These are phyloP conservation scores for Eupeodes latifasciatus DNA, from an alignment of 2,888 invertebrate genomes.

Conservation along the genomic window DNA sequence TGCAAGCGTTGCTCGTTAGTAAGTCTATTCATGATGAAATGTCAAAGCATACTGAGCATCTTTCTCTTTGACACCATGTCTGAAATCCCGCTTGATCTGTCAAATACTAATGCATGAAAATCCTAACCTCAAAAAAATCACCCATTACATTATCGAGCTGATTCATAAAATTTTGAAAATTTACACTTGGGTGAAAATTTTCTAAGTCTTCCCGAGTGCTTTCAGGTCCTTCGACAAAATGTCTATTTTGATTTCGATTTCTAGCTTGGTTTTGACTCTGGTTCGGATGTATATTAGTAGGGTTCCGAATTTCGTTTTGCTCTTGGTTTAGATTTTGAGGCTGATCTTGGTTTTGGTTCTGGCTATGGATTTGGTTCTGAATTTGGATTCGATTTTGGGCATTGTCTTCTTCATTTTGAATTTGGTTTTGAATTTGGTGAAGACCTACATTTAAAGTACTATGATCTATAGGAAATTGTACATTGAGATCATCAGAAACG, in stretches of 20 bases:
- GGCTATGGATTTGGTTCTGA: background rate
- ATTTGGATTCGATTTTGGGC: background rate
- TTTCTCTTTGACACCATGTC: no score
- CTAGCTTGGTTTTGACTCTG: no score
- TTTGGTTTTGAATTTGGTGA: background rate
- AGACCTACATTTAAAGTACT: background rate
- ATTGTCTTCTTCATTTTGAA: background rate
- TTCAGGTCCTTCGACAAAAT: background rate
- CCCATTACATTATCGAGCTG: background rate
- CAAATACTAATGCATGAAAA: no score
- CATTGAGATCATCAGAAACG: background rate
- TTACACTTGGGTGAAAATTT: slow-evolving; percentile 8
- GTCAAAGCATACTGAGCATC: no score
- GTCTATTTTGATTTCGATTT: background rate
- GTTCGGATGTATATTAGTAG: no score
- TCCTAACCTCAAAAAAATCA: no score
- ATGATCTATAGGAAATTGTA: background rate
- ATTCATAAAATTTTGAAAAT: background rate
- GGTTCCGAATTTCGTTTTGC: no score
- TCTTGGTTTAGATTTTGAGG: background rate
- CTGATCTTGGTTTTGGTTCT: background rate
- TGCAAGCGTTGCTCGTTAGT: no score
- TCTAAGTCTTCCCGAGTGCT: background rate
- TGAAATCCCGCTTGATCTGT: no score
- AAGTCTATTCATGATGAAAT: no score